Evolutionary conservation across 2,888 invertebrate species (phyloP).

Genomic region (Fragum sueziense): DNA sequence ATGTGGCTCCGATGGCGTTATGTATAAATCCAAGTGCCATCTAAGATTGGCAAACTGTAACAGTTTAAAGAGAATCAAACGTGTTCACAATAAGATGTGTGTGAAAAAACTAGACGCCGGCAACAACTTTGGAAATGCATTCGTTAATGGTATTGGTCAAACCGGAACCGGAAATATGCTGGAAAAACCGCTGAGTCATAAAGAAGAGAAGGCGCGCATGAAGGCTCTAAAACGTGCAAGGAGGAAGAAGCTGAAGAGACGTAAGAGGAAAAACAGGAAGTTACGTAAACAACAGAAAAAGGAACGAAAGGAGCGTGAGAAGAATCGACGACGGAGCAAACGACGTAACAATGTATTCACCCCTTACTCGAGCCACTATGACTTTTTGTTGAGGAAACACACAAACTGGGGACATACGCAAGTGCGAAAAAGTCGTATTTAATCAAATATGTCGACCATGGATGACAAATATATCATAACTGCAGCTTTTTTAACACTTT

Average conservation of each 20-base stretch:
- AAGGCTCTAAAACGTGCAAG: slow-evolving; percentile 37
- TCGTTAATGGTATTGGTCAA: background rate
- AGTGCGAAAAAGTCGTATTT: slow-evolving; percentile 53
- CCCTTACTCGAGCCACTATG: slow-evolving; percentile 41
- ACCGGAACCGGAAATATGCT: background rate
- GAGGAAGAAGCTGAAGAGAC: slow-evolving; percentile 44
- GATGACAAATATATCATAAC: too few relatives aligned
- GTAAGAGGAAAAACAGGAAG: slow-evolving; percentile 29
- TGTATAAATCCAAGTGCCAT: slow-evolving; percentile 73
- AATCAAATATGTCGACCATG: too few relatives aligned
- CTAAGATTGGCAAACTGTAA: slow-evolving; percentile 70
- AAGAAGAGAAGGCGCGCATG: slow-evolving; percentile 40
- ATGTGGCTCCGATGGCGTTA: slow-evolving; percentile 76
- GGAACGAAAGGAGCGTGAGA: slow-evolving; percentile 24
- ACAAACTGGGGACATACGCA: slow-evolving; percentile 51
- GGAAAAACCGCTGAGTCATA: slow-evolving; percentile 17
- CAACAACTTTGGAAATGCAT: background rate
- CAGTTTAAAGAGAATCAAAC: slow-evolving; percentile 61
- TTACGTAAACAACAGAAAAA: slow-evolving; percentile 18
- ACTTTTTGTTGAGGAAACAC: slow-evolving; percentile 40
- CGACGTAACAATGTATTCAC: slow-evolving; percentile 41
- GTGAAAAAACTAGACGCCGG: slow-evolving; percentile 10
- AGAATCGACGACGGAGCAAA: slow-evolving; percentile 44
- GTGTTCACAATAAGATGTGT: slow-evolving; percentile 61
- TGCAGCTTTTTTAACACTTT: too few relatives aligned